phyloP scores from a whole-genome alignment of 2,797 vertebrate genomes.

The Sebastes jordani region DNA sequence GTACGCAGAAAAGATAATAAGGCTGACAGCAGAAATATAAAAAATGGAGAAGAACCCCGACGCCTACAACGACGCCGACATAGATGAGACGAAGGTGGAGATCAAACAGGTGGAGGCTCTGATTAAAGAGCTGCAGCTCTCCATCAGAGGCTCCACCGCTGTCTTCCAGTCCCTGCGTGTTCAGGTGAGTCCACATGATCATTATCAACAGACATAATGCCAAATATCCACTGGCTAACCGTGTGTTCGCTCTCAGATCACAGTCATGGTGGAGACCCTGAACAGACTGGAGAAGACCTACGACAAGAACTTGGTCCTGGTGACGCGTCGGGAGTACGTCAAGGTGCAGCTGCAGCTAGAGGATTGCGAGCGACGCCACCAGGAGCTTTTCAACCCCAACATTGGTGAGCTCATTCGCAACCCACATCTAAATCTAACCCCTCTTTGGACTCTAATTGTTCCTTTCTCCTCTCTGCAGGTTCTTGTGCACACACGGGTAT shows the following conservation, averaged over 20 bases:
- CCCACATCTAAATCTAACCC: background rate
- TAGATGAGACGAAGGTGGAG: conserved; percentile 41
- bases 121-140: conserved; percentile 64
- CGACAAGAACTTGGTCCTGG: conserved; percentile 64
- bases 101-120: conserved; percentile 72
- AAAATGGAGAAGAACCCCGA: conserved; percentile 58
- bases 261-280: conserved; percentile 41
- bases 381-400: conserved; percentile 70
- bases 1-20: conserved; percentile 59
- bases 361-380: conserved; percentile 68
- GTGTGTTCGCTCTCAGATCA: conserved; percentile 28
- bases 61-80: conserved; percentile 36
- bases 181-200: conserved; percentile 35
- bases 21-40: conserved; percentile 48
- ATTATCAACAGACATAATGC: background rate
- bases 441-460: background rate
- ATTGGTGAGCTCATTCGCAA: conserved; percentile 50
- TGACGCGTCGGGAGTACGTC: conserved; percentile 58
- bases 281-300: conserved; percentile 57
- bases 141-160: conserved; percentile 44
- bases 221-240: background rate
- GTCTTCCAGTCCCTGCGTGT: conserved; percentile 49
- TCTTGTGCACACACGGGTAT: conserved; percentile 76
- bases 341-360: conserved; percentile 71
- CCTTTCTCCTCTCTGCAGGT: conserved; percentile 34